A percentile compares a stretch with the other conserved stretches of the same genome.
Evolutionary conservation across 2,888 invertebrate species (phyloP).

Genomic region (Lysandra bellargus): DNA sequence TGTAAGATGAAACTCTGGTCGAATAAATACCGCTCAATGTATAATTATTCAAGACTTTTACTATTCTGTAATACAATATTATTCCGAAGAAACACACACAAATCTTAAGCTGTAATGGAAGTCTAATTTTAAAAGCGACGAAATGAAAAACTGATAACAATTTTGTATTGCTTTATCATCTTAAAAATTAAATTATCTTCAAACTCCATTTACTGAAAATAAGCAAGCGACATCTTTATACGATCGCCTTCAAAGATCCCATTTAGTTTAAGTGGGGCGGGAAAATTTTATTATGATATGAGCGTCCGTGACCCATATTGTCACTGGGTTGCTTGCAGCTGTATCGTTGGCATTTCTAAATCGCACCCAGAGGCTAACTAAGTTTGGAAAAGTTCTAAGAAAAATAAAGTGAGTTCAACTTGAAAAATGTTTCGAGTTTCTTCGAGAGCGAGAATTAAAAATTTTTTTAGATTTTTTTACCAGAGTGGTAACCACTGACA

Average conservation of each 20-base stretch:
- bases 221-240: not conserved
- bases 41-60: no score
- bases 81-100: no score
- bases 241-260: constrained; percentile 9
- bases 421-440: not conserved
- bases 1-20: no score
- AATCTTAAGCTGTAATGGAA: no score
- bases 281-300: constrained; percentile 3
- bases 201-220: not conserved
- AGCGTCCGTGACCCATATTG: not conserved
- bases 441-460: no score
- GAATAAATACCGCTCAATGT: no score
- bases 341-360: not conserved
- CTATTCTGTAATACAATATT: no score
- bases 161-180: not conserved
- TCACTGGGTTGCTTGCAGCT: not conserved
- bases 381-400: not conserved
- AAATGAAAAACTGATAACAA: no score
- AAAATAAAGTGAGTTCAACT: not conserved
- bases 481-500: no score
- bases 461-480: no score
- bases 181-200: not conserved
- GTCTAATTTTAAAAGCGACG: no score
- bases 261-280: not conserved
- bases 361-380: constrained; percentile 6